Evolutionary conservation across 1,140 invertebrate genomes (phyloP).

Genomic region (Hylyphantes graminicola): DNA sequence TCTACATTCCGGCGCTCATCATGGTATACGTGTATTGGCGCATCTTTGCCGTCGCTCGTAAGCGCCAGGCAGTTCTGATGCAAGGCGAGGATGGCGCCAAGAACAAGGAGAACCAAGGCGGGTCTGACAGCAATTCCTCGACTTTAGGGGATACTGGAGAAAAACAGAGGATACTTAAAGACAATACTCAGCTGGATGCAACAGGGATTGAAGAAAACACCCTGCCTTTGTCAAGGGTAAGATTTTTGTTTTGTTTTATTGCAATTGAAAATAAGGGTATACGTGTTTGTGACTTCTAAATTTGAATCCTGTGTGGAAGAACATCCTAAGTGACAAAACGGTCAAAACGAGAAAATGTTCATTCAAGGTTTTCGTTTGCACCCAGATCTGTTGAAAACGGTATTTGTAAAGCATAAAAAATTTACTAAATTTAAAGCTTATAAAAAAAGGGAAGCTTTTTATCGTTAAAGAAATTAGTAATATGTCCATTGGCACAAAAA

Average conservation of each 20-base stretch:
- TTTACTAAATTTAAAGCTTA: too few relatives aligned
- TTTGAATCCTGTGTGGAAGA: too few relatives aligned
- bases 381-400: too few relatives aligned
- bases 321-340: too few relatives aligned
- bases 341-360: too few relatives aligned
- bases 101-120: constrained; percentile 25
- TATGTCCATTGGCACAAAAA: too few relatives aligned
- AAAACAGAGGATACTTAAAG: constrained; percentile 42
- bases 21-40: constrained; percentile 99
- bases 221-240: constrained; percentile 30
- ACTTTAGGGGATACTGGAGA: constrained; percentile 24
- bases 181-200: neutral
- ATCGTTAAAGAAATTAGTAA: too few relatives aligned
- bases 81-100: neutral
- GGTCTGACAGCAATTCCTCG: constrained; percentile 75
- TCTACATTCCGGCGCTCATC: constrained; percentile 98
- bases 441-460: too few relatives aligned
- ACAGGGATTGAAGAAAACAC: constrained; percentile 4
- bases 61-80: constrained; percentile 58
- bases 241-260: too few relatives aligned
- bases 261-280: neutral
- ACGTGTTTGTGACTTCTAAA: too few relatives aligned
- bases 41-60: constrained; percentile 97
- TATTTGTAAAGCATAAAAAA: too few relatives aligned
- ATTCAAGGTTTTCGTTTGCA: too few relatives aligned